Base-by-base conservation (phyloP, 37 sponge, comb jelly and placozoan species). In the Eunapius fragilis region DNA sequence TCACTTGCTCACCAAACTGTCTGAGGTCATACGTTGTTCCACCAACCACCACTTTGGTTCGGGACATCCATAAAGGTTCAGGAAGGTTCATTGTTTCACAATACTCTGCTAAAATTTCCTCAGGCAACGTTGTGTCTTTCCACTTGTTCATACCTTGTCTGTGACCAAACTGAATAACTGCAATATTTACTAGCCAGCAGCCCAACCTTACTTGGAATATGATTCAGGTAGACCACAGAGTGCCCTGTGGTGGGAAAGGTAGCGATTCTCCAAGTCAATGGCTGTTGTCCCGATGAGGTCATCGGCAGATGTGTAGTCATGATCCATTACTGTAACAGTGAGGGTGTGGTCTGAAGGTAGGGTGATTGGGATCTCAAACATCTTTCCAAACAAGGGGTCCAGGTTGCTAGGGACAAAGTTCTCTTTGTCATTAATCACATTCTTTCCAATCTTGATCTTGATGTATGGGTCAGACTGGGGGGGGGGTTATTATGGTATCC, bases 241-340 rank as follows among this genome's bases (percentile, higher is more conserved):
- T 25, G 94, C 93, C 41, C 88, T 79, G 41, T 92, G 85, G 0
- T 72, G 85, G 67, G 88, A 83, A 50, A 94, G 86, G 70, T 83
- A 91, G 24, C 97, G 76, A 73, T 92, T 92, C 84, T 97, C 97
- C 58, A 97, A 74, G 79, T 97, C 97, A 48, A 97, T 94, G 34
- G 31, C 69, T 1, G 97, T 97, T 77, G 84, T 82, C 25, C 97
- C 97, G 24, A 94, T 94, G 25, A 92, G 90, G 78, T 97, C 95
- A 80, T 94, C 93, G 31, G 84, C 91, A 74, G 88, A 82, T 14
- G 84, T 11, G n/a, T 79, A 69, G 37, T 94, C 95, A 31, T 87
- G 85, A 72, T 97, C 96, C 89, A 88, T 88, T 27, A 97, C 85
- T n/a, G 80, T 79, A 30, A 97, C 69, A 4, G 82, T 92, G 50